These are phyloP conservation scores for Drosophila flavopinicola DNA, from an alignment of 2,888 invertebrate species.

Conservation along the genomic window DNA sequence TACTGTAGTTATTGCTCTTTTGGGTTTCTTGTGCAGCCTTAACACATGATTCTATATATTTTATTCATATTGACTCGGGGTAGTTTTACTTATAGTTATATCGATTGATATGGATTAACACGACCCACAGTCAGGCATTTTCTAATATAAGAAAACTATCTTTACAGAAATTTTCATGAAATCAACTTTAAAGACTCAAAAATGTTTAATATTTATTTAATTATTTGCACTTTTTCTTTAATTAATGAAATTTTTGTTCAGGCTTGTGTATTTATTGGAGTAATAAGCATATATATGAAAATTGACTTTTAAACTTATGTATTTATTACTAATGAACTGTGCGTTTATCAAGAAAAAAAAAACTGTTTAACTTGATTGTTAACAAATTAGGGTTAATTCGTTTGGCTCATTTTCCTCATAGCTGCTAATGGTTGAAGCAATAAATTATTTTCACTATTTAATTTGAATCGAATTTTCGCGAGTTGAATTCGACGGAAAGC, in stretches of 20 bases:
- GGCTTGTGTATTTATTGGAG: too few relatives aligned
- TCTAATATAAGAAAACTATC: too few relatives aligned
- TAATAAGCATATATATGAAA: neutral
- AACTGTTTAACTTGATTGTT: neutral
- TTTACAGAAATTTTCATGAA: too few relatives aligned
- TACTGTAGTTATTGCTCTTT: conserved; percentile 44
- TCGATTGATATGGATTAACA: conserved; percentile 5
- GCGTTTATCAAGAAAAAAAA: neutral
- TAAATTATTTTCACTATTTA: conserved; percentile 27
- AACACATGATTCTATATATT: neutral
- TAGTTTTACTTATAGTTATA: conserved; percentile 1
- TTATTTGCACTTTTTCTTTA: too few relatives aligned
- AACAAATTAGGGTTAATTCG: neutral
- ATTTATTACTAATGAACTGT: neutral
- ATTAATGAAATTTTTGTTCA: too few relatives aligned
- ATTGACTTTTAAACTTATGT: neutral
- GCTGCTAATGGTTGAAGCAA: conserved; percentile 34
- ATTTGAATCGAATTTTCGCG: neutral
- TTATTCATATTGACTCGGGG: conserved; percentile 26
- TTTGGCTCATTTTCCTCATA: conserved; percentile 19
- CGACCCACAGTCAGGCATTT: too few relatives aligned
- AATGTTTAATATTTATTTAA: too few relatives aligned
- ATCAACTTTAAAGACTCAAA: too few relatives aligned
- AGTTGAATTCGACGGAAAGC: conserved; percentile 5
- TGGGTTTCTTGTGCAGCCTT: conserved; percentile 16